Conservation (phyloP, 2,888 invertebrate species). For the Pseudococcus viburni region DNA sequence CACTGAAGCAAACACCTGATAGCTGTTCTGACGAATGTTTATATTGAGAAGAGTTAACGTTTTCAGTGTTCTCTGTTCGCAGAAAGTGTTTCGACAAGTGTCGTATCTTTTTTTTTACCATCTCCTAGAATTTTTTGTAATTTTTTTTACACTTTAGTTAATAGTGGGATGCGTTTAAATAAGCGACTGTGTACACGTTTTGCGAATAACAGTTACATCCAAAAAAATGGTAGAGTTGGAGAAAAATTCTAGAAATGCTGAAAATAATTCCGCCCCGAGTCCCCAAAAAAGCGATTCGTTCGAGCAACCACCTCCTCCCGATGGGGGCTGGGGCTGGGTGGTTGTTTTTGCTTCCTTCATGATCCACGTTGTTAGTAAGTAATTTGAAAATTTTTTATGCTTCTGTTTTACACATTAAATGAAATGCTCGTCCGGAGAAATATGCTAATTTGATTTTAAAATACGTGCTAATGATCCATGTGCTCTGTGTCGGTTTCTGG, state of each 20-base stretch:
- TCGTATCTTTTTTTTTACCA: constrained; percentile 33
- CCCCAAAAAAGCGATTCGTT: constrained; percentile 57
- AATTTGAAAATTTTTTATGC: constrained; percentile 67
- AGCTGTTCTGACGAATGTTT: constrained; percentile 43
- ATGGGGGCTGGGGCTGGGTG: constrained; percentile 96
- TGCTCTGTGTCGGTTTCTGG: not conserved
- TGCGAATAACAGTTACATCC: constrained; percentile 17
- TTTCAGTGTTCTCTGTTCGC: constrained; percentile 58
- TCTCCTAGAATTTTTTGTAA: constrained; percentile 38
- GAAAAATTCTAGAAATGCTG: constrained; percentile 51
- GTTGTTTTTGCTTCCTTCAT: constrained; percentile 95
- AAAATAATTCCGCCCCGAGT: constrained; percentile 24
- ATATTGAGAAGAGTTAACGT: constrained; percentile 54
- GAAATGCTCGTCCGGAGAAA: not conserved
- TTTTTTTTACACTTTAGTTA: constrained; percentile 33
- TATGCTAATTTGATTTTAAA: not conserved
- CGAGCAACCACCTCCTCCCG: constrained; percentile 77
- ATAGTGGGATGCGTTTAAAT: constrained; percentile 45
- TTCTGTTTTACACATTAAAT: not conserved
- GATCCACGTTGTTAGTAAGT: constrained; percentile 95
- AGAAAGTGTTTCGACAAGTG: constrained; percentile 55
- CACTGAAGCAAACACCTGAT: constrained; percentile 55
- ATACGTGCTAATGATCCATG: not conserved
- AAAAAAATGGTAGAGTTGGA: constrained; percentile 45
- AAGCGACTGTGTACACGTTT: constrained; percentile 5